Percentiles rank a stretch among this genome's conserved stretches.
Conservation (phyloP, 2,888 invertebrate genomes). For the Nomada goodeniana region DNA sequence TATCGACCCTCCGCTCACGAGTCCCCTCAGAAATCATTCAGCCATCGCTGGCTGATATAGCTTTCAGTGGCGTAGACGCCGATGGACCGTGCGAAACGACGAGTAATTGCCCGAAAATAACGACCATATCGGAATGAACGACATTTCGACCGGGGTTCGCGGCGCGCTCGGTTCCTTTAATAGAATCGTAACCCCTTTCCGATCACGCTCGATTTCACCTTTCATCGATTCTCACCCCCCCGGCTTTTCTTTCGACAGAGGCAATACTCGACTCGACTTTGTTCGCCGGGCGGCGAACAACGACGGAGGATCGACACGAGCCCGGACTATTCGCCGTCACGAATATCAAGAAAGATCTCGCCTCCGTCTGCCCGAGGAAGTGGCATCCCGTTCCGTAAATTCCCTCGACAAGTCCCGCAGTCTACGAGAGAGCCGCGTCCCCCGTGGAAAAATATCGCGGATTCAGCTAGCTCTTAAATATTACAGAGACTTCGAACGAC, state of each 20-base stretch:
- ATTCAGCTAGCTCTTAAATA: conserved; percentile 48
- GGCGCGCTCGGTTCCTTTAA: conserved; percentile 50
- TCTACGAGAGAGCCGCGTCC: conserved; percentile 30
- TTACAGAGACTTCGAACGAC: conserved; percentile 46
- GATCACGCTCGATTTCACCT: conserved; percentile 56
- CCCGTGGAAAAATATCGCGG: conserved; percentile 42
- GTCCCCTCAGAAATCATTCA: conserved; percentile 35
- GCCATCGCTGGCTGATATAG: conserved; percentile 37
- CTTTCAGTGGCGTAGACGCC: conserved; percentile 39
- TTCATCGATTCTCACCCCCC: neutral
- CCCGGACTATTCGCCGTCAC: neutral
- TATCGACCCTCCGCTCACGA: conserved; percentile 30
- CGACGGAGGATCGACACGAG: neutral
- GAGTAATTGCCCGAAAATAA: conserved; percentile 70
- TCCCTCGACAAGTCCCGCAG: conserved; percentile 10
- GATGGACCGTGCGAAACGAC: conserved; percentile 62
- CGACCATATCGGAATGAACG: conserved; percentile 31
- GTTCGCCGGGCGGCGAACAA: conserved; percentile 22
- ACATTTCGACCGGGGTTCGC: neutral
- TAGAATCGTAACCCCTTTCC: conserved; percentile 49
- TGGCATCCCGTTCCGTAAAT: neutral
- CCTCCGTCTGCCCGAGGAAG: neutral
- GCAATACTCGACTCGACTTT: conserved; percentile 31
- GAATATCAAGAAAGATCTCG: conserved; percentile 28
- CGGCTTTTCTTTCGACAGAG: neutral